Evolutionary conservation across 1,140 invertebrate species (phyloP), one percentile per base, ranked within the genome.

Genomic region (Trichonephila inaurata): DNA sequence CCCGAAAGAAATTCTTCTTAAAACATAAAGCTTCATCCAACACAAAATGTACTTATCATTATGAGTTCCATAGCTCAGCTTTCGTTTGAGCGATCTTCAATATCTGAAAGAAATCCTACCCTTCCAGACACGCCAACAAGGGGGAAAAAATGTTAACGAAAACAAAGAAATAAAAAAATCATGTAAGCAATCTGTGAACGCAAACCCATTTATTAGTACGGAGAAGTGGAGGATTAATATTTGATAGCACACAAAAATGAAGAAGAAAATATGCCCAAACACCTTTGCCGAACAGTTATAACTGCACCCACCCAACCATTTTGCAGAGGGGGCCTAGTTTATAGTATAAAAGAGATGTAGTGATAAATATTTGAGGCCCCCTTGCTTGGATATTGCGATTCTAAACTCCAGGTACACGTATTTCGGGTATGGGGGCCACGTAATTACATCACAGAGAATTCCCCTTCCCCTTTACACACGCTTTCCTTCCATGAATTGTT

Each of bases 311-410:
- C 83, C 83, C 64, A 85, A 83, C 82, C 83, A 86, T 85, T 66
- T 87, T 82, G 81, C 33, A 69, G 33, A 69, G 91, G 64, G 89
- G 82, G 44, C 21, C 82, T 83, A 87, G 91, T 92, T 92, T 92
- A 92, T 92, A 92, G 83, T 92, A 92, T 92, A 92, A 92, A 92
- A 92, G 91, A 92, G 91, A 87, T 85, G 91, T 82, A 87, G 91
- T 72, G 91, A 92, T 92, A 92, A 92, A 92, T 92, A 92, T 92
- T 92, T 92, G 82, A 92, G 33, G 81, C 91, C 82, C 81, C 82
- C 83, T 87, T 69, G 40, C 91, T 87, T 72, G 91, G 77, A 92
- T 92, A 92, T 86, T 92, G 91, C 91, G 64, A 92, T 66, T 92
- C 91, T 92, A 92, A 92, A 92, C 91, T 92, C 82, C 83, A 87